A percentile compares a stretch with the other conserved stretches of the same genome.
phyloP scores from a whole-genome alignment of 2,888 invertebrate genomes.

The Apamea sordens region DNA sequence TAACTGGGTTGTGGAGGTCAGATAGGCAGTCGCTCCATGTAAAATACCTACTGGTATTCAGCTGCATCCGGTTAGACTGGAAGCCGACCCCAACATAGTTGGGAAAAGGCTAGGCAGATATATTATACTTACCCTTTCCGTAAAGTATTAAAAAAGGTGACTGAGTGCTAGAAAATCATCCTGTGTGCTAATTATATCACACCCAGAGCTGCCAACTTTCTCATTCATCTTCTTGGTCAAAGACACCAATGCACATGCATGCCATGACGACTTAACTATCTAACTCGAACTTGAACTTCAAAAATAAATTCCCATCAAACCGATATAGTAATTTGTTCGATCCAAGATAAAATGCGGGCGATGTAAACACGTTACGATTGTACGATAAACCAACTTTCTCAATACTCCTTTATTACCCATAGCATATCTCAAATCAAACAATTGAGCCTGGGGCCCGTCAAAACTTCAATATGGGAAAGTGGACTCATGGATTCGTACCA shows the following conservation, averaged over 20 bases:
- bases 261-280: conserved; percentile 35
- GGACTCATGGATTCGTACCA: conserved; percentile 47
- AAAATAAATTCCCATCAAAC: conserved; percentile 56
- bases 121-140: neutral
- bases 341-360: conserved; percentile 57
- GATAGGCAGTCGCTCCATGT: too few relatives aligned
- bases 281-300: conserved; percentile 30
- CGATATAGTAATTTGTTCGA: conserved; percentile 62
- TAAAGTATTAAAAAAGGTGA: neutral
- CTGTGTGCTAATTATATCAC: neutral
- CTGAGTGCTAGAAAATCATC: neutral
- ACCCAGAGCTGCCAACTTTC: neutral
- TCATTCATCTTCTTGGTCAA: conserved; percentile 24
- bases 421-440: conserved; percentile 73
- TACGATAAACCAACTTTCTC: conserved; percentile 64
- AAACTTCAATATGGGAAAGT: conserved; percentile 80
- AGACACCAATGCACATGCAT: conserved; percentile 16
- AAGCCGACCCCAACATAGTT: too few relatives aligned
- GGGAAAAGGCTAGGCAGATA: too few relatives aligned
- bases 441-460: conserved; percentile 69
- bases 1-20: too few relatives aligned
- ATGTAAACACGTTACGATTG: conserved; percentile 58
- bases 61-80: too few relatives aligned
- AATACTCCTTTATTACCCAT: conserved; percentile 67
- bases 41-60: too few relatives aligned